These are phyloP conservation scores for Nysson spinosus DNA, from an alignment of 2,888 invertebrate species.

Conservation along the genomic window DNA sequence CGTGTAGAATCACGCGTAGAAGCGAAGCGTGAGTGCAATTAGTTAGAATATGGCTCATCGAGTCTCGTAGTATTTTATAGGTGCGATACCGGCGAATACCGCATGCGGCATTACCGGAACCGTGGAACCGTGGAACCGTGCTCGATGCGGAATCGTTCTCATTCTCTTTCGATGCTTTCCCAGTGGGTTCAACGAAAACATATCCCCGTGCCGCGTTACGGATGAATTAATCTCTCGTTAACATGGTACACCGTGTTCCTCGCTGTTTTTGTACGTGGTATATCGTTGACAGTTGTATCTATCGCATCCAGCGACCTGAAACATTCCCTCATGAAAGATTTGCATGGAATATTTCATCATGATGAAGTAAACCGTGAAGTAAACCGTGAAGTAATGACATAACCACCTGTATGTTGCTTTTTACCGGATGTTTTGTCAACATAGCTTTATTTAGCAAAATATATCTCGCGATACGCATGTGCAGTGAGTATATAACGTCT, in stretches of 20 bases:
- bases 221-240: conserved; percentile 39
- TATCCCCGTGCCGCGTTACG: conserved; percentile 3
- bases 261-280: not conserved
- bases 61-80: conserved; percentile 35
- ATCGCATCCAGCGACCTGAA: conserved; percentile 14
- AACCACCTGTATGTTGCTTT: too few relatives aligned
- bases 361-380: too few relatives aligned
- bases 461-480: too few relatives aligned
- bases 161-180: not conserved
- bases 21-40: conserved; percentile 40
- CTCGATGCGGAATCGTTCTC: conserved; percentile 25
- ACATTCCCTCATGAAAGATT: conserved; percentile 17
- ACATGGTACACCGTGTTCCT: conserved; percentile 13
- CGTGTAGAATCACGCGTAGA: not conserved
- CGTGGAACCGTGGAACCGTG: conserved; percentile 16
- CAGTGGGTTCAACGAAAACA: conserved; percentile 3
- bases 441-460: too few relatives aligned
- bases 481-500: too few relatives aligned
- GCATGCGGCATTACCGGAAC: conserved; percentile 23
- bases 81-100: conserved; percentile 14
- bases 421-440: too few relatives aligned
- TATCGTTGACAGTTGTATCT: conserved; percentile 15
- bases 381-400: too few relatives aligned
- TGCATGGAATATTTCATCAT: too few relatives aligned
- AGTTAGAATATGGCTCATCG: conserved; percentile 47